Evolutionary conservation across 2,888 invertebrate genomes (phyloP), one percentile per base, ranked within the genome.

Genomic region (Drosophila formosana): DNA sequence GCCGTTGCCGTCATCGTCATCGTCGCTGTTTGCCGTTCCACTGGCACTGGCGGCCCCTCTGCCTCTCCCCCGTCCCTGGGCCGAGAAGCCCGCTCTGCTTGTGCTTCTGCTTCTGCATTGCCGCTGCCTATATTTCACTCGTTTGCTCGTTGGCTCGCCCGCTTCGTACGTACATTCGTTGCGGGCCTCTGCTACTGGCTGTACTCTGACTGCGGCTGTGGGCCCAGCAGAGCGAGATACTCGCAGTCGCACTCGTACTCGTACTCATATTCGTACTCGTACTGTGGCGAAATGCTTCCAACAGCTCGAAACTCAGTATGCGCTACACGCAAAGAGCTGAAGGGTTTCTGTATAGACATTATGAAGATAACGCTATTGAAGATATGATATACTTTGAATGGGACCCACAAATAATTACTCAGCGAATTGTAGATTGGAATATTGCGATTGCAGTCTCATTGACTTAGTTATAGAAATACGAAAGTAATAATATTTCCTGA

Each of bases 161-260:
- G 57, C 51, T 63, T 79, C 62, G 70, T 69, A 57, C 73, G 34
- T 66, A 75, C 52, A 51, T 80, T 69, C 78, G 81, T 64, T 67
- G 65, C 79, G 66, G 50, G 69, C 61, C 70, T 70, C 77, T 62
- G 65, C 65, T 52, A 63, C 81, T 72, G 82, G 75, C 75, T 81
- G 63, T 79, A 72, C 79, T 75, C 79, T 66, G 73, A 23, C 74
- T 58, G 67, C 62, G 78, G 74, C 74, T 62, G 69, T 68, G 63
- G 69, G 46, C 70, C 57, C 80, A 75, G 37, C 70, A 75, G 80
- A 75, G 75, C 80, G 75, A 75, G 65, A 75, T 79, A 70, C 34
- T 75, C 64, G 69, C 41, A 74, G 53, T 57, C 39, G 13, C 32
- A 39, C 13, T 41, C 41, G 45, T 7, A 45, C 43, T 43, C 9